Conservation (phyloP, 2,797 vertebrate species). For the Hypotaenidia okinawae region DNA sequence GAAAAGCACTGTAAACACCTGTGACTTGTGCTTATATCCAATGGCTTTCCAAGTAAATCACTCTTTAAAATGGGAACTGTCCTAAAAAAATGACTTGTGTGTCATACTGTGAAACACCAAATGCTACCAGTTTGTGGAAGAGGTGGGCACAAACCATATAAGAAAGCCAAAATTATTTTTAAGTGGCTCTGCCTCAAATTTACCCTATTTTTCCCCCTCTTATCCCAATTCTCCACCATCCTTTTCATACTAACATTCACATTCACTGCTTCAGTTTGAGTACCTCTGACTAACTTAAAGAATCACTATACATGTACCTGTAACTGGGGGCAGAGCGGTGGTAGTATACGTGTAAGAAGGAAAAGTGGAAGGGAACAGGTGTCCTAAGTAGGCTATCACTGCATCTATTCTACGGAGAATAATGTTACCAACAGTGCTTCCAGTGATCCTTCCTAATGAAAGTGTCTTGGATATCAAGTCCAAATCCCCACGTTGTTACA, state of each 20-base stretch:
- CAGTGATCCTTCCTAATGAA: background rate
- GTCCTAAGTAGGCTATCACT: background rate
- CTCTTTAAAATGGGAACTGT: background rate
- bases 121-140: background rate
- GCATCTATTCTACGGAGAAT: background rate
- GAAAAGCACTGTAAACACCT: background rate
- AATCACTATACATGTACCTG: background rate
- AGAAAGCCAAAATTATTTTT: background rate
- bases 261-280: background rate
- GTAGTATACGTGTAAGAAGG: background rate
- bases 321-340: background rate
- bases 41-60: background rate
- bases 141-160: background rate
- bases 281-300: background rate
- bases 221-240: background rate
- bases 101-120: background rate
- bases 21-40: background rate
- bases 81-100: background rate
- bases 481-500: background rate
- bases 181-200: background rate
- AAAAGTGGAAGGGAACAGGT: background rate
- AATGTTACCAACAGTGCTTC: background rate
- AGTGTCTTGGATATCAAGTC: background rate
- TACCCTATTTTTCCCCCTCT: background rate
- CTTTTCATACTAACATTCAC: background rate